Evolutionary conservation across 1,140 invertebrate genomes (phyloP).

Genomic region (Drosophila ficusphila): DNA sequence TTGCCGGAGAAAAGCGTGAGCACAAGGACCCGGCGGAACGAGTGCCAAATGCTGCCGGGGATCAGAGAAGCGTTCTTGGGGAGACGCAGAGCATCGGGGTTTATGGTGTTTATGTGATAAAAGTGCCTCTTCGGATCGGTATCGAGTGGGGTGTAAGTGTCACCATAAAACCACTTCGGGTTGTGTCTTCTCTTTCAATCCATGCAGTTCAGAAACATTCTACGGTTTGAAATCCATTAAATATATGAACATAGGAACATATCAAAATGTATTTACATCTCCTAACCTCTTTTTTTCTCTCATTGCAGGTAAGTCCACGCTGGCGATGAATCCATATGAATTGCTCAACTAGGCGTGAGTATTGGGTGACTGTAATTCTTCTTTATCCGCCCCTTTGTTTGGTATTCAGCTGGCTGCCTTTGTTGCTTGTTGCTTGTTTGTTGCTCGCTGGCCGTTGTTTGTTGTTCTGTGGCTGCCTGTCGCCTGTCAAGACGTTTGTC

Average conservation of each 20-base stretch:
- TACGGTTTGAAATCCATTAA: too few species aligned
- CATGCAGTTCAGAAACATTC: not conserved
- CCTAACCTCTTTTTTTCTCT: constrained; percentile 15
- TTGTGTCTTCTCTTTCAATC: not conserved
- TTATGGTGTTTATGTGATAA: not conserved
- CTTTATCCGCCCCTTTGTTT: constrained; percentile 17
- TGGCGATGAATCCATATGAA: constrained; percentile 58
- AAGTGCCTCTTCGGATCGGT: not conserved
- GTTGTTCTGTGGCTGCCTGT: constrained; percentile 52
- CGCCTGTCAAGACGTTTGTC: constrained; percentile 75
- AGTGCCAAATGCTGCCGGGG: constrained; percentile 32
- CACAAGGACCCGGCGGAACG: constrained; percentile 14
- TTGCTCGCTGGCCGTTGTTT: constrained; percentile 26
- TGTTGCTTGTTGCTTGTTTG: constrained; percentile 19
- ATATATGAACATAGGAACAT: too few species aligned
- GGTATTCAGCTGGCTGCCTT: constrained; percentile 7
- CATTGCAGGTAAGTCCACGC: constrained; percentile 61
- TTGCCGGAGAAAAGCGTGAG: constrained; percentile 46
- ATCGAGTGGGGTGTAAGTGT: not conserved
- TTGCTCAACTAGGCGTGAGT: constrained; percentile 57
- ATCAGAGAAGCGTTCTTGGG: constrained; percentile 18
- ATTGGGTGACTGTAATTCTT: constrained; percentile 62
- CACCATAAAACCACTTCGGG: constrained; percentile 10
- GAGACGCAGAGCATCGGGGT: not conserved
- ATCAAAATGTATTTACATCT: too few species aligned